Evolutionary conservation across 2,888 invertebrate species (phyloP), one percentile per base, ranked within the genome.

Genomic region (Himalopsyche anomala): DNA sequence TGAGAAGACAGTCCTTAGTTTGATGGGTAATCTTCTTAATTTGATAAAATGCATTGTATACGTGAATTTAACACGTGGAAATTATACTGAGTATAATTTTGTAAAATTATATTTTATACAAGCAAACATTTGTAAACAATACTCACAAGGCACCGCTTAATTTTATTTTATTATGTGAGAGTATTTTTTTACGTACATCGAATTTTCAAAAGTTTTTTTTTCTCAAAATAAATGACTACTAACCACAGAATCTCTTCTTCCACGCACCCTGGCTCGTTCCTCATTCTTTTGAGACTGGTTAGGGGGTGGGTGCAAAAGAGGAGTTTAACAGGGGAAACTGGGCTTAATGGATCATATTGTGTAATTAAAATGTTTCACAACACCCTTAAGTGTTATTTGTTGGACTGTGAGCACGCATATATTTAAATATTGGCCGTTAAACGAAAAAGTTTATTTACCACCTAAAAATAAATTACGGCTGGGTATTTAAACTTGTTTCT

Each of bases 311-410:
- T 51, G 15, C 15, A 2, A 51, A 62, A 74, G 74, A 6, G 38
- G 15, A 15, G 36, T 51, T 36, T 38, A 74, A 45, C 40, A 11
- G 80, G 45, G 74, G 74, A 74, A 38, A 15, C 38, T 36, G 15
- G 74, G 38, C 74, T 74, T 80, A 80, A 80, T 80, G 80, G 80
- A 80, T 80, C 80, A 80, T 80, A 80, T 80, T 45, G 80, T 80
- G 80, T 80, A 80, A 80, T 80, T 80, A 80, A 80, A 80, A 51
- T 51, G 80, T 80, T 80, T 80, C 80, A 51, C 51, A 80, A 80
- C 80, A 80, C 80, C 80, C 42, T 42, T 80, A 51, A 51, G 45
- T 80, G 36, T 74, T 74, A 74, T 74, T 74, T 74, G 74, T 74
- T 74, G 74, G 74, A 74, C 36, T 74, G 74, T 74, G 74, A 74